Base-by-base conservation (phyloP, 2,888 invertebrate species). In the Volucella bombylans region DNA sequence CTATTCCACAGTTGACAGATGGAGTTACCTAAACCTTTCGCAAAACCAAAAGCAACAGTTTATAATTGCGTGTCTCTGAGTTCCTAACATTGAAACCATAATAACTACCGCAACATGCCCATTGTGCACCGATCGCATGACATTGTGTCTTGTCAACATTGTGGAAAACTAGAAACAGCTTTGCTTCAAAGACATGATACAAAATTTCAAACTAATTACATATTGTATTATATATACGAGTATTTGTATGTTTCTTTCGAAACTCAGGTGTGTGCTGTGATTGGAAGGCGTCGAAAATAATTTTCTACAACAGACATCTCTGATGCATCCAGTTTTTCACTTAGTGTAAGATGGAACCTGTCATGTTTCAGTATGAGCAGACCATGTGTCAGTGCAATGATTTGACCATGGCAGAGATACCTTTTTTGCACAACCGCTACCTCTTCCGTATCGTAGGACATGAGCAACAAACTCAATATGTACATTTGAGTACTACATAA, bases 201-300 rank as follows among this genome's bases (percentile, higher is more conserved):
- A 59, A 49, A 78, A 79, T 69, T 31, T 65, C 69, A 83, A 83
- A 83, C 79, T 79, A 83, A 83, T 83, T 83, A 83, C 65, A 74
- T 39, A 54, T 65, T 69, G 82, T 69, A n/a, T 54, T 18, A 18
- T 18, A 3, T 23, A 23, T 23, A 23, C 3, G 2, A 23, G 31
- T 31, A 23, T 4, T 23, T 3, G 31, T 31, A 31, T 31, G 31
- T 31, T 31, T 6, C 31, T 6, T 6, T 31, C 31, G 31, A 6
- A 31, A 74, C 79, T 71, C 83, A 83, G 83, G 73, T 83, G 69
- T 69, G 49, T 64, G 10, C 65, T 43, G 69, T 79, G 79, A 83
- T 79, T 83, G 79, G 79, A 83, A 79, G 68, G 54, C 74, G 71
- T 83, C 52, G 64, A 38, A 79, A 79, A 83, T 65, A 83, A 69